Conservation (phyloP, 2,797 vertebrate genomes). For the Sciurus vulgaris region DNA sequence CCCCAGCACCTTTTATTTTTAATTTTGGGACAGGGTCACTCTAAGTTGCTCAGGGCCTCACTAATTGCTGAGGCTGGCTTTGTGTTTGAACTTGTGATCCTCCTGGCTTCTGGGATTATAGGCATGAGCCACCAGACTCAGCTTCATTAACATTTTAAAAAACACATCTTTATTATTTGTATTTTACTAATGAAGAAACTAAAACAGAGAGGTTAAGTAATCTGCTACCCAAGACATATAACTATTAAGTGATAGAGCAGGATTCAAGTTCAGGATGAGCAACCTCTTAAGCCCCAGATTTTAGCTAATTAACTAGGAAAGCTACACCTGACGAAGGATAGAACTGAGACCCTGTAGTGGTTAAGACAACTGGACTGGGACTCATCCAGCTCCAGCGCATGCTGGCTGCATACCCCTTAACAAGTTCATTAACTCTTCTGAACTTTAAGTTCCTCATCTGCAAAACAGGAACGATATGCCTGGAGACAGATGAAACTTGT, state of each 20-base stretch:
- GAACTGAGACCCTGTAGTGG: neutral
- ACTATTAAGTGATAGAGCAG: neutral
- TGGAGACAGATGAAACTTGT: neutral
- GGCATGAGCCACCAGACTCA: too few species aligned
- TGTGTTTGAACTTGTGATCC: too few species aligned
- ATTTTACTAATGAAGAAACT: neutral
- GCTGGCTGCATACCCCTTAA: neutral
- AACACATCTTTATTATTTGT: neutral
- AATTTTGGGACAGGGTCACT: too few species aligned
- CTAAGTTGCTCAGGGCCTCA: too few species aligned
- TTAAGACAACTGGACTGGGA: neutral
- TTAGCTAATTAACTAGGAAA: neutral
- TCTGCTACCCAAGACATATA: neutral
- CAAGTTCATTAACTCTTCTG: neutral
- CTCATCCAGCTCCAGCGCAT: neutral
- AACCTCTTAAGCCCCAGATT: neutral
- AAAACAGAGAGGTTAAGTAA: neutral
- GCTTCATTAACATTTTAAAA: neutral
- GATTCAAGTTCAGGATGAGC: neutral
- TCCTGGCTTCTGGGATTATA: too few species aligned
- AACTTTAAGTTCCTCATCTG: slow-evolving; percentile 3
- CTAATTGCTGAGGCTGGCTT: too few species aligned
- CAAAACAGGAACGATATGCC: neutral
- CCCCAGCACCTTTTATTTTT: too few species aligned
- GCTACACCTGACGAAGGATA: neutral